These are phyloP conservation scores for Polypterus bichir DNA, from an alignment of 2,113 vertebrate genomes.

Conservation along the genomic window DNA sequence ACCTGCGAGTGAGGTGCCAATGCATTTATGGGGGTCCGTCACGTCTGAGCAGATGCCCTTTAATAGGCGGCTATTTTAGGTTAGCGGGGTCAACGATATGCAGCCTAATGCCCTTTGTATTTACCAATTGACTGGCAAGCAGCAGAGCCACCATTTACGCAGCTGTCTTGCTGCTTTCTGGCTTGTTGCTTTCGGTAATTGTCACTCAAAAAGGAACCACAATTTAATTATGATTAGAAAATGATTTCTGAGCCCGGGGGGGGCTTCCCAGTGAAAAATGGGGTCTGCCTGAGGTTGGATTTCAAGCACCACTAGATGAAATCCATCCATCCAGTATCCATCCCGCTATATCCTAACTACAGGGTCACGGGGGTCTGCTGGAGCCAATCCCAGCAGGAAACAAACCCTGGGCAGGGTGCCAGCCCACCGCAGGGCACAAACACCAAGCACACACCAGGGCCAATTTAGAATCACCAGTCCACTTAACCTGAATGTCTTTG, in stretches of 20 bases:
- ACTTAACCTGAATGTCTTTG: too few relatives aligned
- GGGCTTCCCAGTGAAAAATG: conserved; percentile 28
- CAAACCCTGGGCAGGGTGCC: too few relatives aligned
- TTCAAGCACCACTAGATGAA: too few relatives aligned
- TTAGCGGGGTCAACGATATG: conserved; percentile 46
- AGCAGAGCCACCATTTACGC: conserved; percentile 66
- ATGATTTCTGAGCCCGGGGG: conserved; percentile 37
- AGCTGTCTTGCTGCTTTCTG: conserved; percentile 71
- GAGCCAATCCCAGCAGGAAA: too few relatives aligned
- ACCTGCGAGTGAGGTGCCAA: too few relatives aligned
- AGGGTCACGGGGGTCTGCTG: too few relatives aligned
- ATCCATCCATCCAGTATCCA: too few relatives aligned
- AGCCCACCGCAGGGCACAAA: too few relatives aligned
- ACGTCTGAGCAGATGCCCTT: conserved; percentile 2
- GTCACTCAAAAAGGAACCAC: conserved; percentile 42
- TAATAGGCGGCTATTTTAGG: conserved; percentile 7
- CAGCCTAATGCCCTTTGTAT: conserved; percentile 45
- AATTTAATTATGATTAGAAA: conserved; percentile 49
- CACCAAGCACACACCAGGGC: too few relatives aligned
- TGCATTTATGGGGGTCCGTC: background rate
- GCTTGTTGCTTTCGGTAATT: conserved; percentile 88
- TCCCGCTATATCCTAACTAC: too few relatives aligned
- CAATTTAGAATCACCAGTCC: too few relatives aligned
- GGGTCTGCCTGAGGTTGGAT: conserved; percentile 31
- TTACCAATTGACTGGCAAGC: conserved; percentile 53